A percentile compares a stretch with the other conserved stretches of the same genome.
Conservation (phyloP, 1,140 invertebrate genomes). For the Ceratitis capitata region DNA sequence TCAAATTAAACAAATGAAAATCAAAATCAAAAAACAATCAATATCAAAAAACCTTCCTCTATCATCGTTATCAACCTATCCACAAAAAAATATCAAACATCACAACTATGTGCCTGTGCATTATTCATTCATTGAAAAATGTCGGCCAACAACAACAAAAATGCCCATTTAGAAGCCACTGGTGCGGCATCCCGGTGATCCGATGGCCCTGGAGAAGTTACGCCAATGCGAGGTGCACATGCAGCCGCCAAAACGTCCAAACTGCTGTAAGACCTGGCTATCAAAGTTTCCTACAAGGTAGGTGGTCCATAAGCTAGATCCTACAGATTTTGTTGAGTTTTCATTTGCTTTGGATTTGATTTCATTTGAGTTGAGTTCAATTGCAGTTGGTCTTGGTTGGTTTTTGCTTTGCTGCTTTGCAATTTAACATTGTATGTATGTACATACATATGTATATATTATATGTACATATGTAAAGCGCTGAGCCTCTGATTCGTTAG, state of each 20-base stretch:
- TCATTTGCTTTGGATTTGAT: neutral
- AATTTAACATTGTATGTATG: neutral
- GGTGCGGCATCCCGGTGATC: constrained; percentile 80
- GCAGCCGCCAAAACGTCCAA: constrained; percentile 74
- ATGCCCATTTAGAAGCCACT: constrained; percentile 80
- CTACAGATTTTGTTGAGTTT: no score
- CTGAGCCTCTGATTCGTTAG: no score
- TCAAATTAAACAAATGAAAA: neutral
- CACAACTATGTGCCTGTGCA: neutral
- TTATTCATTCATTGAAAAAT: constrained; percentile 15
- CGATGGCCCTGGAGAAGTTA: constrained; percentile 81
- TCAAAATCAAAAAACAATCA: constrained; percentile 37
- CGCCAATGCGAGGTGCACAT: constrained; percentile 86
- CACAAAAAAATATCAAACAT: constrained; percentile 27
- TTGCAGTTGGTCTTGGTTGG: constrained; percentile 5
- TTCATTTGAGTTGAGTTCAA: constrained; percentile 18
- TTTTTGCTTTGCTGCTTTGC: neutral
- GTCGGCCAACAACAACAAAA: constrained; percentile 37
- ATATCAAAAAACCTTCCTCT: constrained; percentile 37
- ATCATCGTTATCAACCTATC: constrained; percentile 24
- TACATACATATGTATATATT: neutral
- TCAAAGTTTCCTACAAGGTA: constrained; percentile 83
- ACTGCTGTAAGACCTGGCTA: constrained; percentile 92
- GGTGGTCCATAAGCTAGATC: constrained; percentile 9
- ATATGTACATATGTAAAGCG: neutral